Evolutionary conservation across 2,888 invertebrate species (phyloP), one percentile per base, ranked within the genome.

Genomic region (Hoplodrina ambigua): DNA sequence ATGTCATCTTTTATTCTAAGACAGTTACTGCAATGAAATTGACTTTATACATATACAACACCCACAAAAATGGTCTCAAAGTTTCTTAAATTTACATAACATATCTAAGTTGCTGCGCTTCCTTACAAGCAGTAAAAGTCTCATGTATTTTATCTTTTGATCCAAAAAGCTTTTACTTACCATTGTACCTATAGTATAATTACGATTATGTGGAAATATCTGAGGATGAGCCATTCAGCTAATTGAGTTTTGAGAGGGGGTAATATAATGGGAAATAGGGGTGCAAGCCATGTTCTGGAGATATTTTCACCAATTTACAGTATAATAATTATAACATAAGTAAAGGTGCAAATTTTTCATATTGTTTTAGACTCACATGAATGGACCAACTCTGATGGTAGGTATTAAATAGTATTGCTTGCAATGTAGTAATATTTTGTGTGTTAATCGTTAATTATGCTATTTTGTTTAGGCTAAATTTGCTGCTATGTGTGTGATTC

Each of bases 291-390:
- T 19, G 13, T 13, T 53, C 56, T 30, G 41, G 61, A 78, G 44
- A 73, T 73, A 74, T 55, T 46, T 61, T 58, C 41, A 61, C 30
- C 4, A 68, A 49, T 30, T 46, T 46, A 46, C 49, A 46, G 25
- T 50, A 50, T 69, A 66, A 10, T 61, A 63, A 55, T 68, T 62
- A 52, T 69, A 66, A 46, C 15, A 65, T 72, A 70, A 75, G 78
- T 85, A 83, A 76, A 83, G 70, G 70, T 68, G 69, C 61, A 80
- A 81, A 73, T 75, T 84, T 88, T 91, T 92, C 80, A 89, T 84
- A 90, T 92, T 94, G 94, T 94, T 94, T 94, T 94, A 94, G 94
- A 94, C 94, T 94, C 93, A 92, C 94, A 94, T 90, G 91, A 92
- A 85, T 89, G 93, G 89, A 93, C 86, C 85, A 84, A 90, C 82